Base-by-base conservation (phyloP, 2,888 invertebrate genomes). In the Cephus pygmeus region DNA sequence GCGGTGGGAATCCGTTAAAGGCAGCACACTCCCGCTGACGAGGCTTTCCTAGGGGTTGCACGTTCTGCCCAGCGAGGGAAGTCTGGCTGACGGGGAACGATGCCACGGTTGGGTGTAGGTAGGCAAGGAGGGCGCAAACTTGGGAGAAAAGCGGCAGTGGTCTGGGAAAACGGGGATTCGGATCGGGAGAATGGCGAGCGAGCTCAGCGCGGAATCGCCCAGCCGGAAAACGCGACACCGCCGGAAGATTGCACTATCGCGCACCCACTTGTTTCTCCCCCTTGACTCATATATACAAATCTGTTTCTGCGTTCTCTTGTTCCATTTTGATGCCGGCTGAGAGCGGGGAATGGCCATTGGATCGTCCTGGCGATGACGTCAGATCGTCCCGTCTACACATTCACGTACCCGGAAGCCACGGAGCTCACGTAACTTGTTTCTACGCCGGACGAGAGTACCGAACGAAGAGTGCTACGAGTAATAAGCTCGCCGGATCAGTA, bases 221-320 rank as follows among this genome's bases (percentile, higher is more conserved):
- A 87, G 85, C 85, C 83, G 88, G 89, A 89, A 89, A 90, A 88
- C 88, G 86, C 88, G 88, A 88, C 88, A 88, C 85, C 85, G 84
- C 84, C 84, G 86, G 88, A 88, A 90, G 88, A 90, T 89, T 89
- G 86, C 87, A 87, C 89, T 90, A 87, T 89, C 86, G 86, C 82
- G 75, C 82, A 87, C 85, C 88, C 88, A 89, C 88, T 90, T 88
- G 88, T 88, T 89, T 88, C 83, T 11, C 11, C 40, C 23, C 83
- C 82, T 80, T 31, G 75, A 83, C 80, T 84, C 77, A 78, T 79
- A 81, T 84, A 86, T 80, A 87, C 86, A 87, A 89, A 89, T 88
- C 87, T 84, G 83, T 83, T 87, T 85, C 79, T 76, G 69, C 71
- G 30, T 69, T 68, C 69, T 36, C 36, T 69, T 56, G 75, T 69